These are phyloP conservation scores for Latrodectus hesperus DNA, from an alignment of 2,888 invertebrate species.

Conservation along the genomic window DNA sequence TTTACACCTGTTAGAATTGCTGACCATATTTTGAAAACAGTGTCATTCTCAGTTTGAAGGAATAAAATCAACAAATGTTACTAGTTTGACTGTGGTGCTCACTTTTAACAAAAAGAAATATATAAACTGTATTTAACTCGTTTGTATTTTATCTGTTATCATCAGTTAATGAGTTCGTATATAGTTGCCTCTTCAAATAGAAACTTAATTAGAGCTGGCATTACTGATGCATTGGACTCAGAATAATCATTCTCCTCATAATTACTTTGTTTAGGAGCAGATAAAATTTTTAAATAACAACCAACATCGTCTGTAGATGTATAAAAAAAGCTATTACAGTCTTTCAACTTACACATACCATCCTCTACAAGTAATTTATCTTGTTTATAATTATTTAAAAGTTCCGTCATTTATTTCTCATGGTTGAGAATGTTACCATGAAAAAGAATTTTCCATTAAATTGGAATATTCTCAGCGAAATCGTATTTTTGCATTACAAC, in stretches of 20 bases:
- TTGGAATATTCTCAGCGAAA: slow-evolving; percentile 81
- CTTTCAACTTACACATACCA: slow-evolving; percentile 78
- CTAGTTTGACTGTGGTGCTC: too few species aligned
- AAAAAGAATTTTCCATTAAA: slow-evolving; percentile 79
- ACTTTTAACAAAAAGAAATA: too few species aligned
- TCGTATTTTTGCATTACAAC: slow-evolving; percentile 85
- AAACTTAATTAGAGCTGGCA: slow-evolving; percentile 82
- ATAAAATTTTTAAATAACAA: slow-evolving; percentile 81
- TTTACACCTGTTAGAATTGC: too few species aligned
- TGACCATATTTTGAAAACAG: too few species aligned
- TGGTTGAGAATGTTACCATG: slow-evolving; percentile 80
- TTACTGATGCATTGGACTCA: slow-evolving; percentile 78
- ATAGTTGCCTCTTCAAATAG: slow-evolving; percentile 88
- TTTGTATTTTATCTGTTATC: slow-evolving; percentile 78
- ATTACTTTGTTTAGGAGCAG: slow-evolving; percentile 73
- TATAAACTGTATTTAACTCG: too few species aligned
- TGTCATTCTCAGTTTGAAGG: too few species aligned
- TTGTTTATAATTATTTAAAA: slow-evolving; percentile 9
- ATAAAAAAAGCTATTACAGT: slow-evolving; percentile 80
- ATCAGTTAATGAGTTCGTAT: slow-evolving; percentile 80
- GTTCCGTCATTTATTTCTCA: background rate
- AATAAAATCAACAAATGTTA: too few species aligned
- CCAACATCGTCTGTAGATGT: slow-evolving; percentile 82
- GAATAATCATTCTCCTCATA: slow-evolving; percentile 80
- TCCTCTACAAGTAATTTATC: slow-evolving; percentile 73